These are phyloP conservation scores for Nettapus auritus DNA, from an alignment of 2,113 vertebrate species.

Conservation along the genomic window DNA sequence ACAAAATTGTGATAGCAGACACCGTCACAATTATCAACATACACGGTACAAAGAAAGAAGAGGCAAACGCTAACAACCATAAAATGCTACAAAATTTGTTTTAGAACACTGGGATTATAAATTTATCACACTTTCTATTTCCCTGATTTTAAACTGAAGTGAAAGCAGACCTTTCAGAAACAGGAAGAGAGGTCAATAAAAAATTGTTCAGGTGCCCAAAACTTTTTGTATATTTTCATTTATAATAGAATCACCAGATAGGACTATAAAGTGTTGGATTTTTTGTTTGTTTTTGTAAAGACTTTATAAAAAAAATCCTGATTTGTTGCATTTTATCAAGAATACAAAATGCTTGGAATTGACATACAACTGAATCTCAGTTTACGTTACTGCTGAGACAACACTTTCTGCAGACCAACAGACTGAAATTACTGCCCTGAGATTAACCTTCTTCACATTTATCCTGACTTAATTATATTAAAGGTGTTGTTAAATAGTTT, in stretches of 20 bases:
- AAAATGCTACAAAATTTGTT: background rate
- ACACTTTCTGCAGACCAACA: background rate
- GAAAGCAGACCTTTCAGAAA: background rate
- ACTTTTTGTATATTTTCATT: background rate
- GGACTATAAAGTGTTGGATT: background rate
- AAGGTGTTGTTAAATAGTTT: background rate
- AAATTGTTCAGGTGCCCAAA: background rate
- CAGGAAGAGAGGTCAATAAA: background rate
- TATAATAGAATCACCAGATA: background rate
- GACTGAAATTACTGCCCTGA: background rate
- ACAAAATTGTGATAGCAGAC: background rate
- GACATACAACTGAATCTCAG: background rate
- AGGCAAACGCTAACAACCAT: background rate
- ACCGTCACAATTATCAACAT: background rate
- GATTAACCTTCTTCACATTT: background rate
- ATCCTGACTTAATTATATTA: background rate
- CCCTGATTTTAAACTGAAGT: background rate
- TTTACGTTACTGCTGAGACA: background rate
- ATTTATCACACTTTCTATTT: background rate
- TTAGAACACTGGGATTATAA: background rate
- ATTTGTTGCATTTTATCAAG: background rate
- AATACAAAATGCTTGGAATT: background rate
- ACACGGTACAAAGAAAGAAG: background rate
- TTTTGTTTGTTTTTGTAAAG: background rate
- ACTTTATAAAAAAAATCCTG: background rate